Evolutionary conservation across 2,888 invertebrate species (phyloP).

Genomic region (Caenorhabditis angaria): DNA sequence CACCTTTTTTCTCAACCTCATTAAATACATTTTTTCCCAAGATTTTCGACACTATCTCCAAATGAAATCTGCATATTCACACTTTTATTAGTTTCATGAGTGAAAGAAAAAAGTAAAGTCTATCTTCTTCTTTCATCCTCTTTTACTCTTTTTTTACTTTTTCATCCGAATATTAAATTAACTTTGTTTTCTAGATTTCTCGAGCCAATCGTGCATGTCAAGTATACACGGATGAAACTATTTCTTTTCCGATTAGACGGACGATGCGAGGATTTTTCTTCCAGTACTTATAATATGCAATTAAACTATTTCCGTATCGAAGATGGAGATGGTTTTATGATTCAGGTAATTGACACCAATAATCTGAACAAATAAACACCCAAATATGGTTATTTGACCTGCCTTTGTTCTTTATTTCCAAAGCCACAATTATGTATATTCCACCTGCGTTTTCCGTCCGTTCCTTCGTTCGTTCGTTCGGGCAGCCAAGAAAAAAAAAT

Average conservation of each 20-base stretch:
- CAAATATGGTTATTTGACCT: neutral
- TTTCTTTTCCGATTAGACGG: conserved; percentile 43
- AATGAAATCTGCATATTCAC: neutral
- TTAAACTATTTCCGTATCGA: conserved; percentile 68
- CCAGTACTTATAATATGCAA: conserved; percentile 44
- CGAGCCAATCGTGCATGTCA: conserved; percentile 58
- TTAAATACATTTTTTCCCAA: conserved; percentile 28
- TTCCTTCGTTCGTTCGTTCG: neutral
- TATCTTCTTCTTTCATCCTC: neutral
- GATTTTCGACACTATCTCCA: neutral
- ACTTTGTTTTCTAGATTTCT: conserved; percentile 59
- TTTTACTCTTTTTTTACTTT: neutral
- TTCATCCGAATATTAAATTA: conserved; percentile 9
- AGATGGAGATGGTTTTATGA: conserved; percentile 70
- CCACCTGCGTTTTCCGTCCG: neutral
- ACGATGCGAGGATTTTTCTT: conserved; percentile 53
- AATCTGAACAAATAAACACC: neutral
- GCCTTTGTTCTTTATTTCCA: neutral
- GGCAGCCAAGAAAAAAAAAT: no score
- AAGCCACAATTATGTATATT: neutral
- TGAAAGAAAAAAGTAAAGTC: neutral
- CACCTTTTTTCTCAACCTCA: conserved; percentile 19
- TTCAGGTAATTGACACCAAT: conserved; percentile 48
- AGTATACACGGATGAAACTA: conserved; percentile 52
- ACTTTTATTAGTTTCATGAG: neutral